Conservation (phyloP, 2,888 invertebrate species). For the Quadroppia sp. region DNA sequence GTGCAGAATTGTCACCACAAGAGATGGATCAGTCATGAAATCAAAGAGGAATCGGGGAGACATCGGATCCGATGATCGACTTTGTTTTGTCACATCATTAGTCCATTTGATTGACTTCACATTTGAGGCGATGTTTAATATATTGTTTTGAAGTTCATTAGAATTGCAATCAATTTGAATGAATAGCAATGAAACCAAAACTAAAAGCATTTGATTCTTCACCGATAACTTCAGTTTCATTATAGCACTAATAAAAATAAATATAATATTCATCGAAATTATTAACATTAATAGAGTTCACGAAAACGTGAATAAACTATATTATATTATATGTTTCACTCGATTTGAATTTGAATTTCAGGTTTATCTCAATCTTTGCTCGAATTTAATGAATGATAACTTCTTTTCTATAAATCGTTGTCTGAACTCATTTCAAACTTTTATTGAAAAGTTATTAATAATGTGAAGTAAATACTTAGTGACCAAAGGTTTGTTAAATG, state of each 20-base stretch:
- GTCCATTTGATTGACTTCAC: background rate
- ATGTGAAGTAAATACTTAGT: too few relatives aligned
- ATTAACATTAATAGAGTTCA: too few relatives aligned
- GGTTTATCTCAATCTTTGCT: too few relatives aligned
- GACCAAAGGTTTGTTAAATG: too few relatives aligned
- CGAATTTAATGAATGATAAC: too few relatives aligned
- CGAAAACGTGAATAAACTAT: too few relatives aligned
- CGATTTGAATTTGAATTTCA: too few relatives aligned
- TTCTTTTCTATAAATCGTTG: too few relatives aligned
- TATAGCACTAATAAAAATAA: background rate
- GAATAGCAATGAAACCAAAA: background rate
- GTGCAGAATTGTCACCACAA: constrained; percentile 42
- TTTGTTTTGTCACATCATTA: background rate
- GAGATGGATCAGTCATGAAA: constrained; percentile 43
- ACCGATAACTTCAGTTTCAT: background rate
- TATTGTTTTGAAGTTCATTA: background rate
- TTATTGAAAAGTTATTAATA: too few relatives aligned
- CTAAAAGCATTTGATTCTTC: background rate
- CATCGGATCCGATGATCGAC: background rate
- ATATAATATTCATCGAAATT: too few relatives aligned
- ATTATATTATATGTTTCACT: too few relatives aligned
- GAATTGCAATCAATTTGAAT: background rate
- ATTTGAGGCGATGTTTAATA: background rate
- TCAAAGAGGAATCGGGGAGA: constrained; percentile 30
- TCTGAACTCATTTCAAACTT: too few relatives aligned